These are phyloP conservation scores for Idaea dimidiata DNA, from an alignment of 2,888 invertebrate genomes.

Conservation along the genomic window DNA sequence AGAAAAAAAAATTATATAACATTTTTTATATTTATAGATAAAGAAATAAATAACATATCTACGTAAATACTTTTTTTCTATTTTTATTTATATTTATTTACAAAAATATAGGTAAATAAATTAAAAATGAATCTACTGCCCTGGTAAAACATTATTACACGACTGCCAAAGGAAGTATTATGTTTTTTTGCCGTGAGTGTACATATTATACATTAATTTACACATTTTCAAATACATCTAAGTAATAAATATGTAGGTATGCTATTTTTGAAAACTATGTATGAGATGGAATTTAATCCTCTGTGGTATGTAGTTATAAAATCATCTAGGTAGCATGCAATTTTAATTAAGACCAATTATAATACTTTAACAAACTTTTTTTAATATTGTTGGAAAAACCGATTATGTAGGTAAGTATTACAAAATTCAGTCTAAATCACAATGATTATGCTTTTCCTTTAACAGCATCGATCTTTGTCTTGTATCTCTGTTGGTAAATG, in stretches of 20 bases:
- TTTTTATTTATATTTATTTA: background rate
- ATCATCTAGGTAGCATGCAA: background rate
- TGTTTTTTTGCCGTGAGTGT: too few relatives aligned
- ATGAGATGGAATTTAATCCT: background rate
- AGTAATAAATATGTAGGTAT: background rate
- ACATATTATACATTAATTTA: too few relatives aligned
- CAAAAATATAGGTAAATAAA: background rate
- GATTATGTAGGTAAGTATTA: too few relatives aligned
- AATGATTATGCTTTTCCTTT: slow-evolving; percentile 32
- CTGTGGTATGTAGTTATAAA: too few relatives aligned
- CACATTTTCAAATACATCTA: too few relatives aligned
- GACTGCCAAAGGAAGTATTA: too few relatives aligned
- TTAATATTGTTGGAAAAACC: too few relatives aligned
- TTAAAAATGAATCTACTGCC: background rate
- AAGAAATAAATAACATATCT: too few relatives aligned
- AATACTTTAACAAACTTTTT: too few relatives aligned
- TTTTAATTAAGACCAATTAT: too few relatives aligned
- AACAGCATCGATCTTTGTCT: slow-evolving; percentile 61
- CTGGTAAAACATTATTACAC: background rate
- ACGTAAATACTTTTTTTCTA: background rate
- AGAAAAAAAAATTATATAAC: background rate
- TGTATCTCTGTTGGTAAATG: slow-evolving; percentile 84
- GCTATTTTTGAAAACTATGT: background rate
- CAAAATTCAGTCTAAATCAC: background rate
- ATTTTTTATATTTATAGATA: background rate